These are phyloP conservation scores for Schizopygopsis pylzovi DNA, from an alignment of 2,797 vertebrate genomes.

Conservation along the genomic window DNA sequence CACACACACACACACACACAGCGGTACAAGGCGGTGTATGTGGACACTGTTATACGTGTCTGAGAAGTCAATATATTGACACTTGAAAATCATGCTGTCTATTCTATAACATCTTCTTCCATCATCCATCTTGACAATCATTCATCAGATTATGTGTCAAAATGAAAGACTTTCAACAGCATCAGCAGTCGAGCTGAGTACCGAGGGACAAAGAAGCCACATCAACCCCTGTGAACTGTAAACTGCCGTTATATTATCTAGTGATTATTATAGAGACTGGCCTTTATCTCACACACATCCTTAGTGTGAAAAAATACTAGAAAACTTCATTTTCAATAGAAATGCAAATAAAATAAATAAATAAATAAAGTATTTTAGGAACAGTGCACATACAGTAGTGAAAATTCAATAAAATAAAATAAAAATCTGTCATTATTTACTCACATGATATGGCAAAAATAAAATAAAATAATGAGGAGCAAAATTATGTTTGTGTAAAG, in stretches of 20 bases:
- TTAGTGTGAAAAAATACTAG: not conserved
- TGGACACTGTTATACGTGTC: not conserved
- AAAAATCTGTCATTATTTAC: not conserved
- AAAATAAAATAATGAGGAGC: too few relatives aligned
- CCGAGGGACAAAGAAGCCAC: not conserved
- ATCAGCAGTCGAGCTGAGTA: not conserved
- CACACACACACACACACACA: conserved; percentile 2
- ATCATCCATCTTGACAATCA: conserved; percentile 32
- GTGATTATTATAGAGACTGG: not conserved
- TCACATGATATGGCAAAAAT: not conserved
- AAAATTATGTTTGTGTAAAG: not conserved
- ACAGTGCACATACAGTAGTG: conserved; percentile 18
- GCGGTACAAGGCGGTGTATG: not conserved
- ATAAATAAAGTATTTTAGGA: not conserved
- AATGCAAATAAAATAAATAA: not conserved
- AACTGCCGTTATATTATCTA: not conserved
- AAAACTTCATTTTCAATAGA: not conserved
- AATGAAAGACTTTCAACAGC: conserved; percentile 47
- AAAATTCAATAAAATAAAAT: conserved; percentile 28
- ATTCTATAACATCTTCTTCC: conserved; percentile 14
- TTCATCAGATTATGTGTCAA: conserved; percentile 37
- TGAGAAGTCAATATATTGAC: not conserved
- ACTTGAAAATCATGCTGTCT: conserved; percentile 1
- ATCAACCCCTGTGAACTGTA: not conserved
- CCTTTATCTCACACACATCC: not conserved